phyloP scores from a whole-genome alignment of 2,113 vertebrate species.

The Halichoerus grypus region DNA sequence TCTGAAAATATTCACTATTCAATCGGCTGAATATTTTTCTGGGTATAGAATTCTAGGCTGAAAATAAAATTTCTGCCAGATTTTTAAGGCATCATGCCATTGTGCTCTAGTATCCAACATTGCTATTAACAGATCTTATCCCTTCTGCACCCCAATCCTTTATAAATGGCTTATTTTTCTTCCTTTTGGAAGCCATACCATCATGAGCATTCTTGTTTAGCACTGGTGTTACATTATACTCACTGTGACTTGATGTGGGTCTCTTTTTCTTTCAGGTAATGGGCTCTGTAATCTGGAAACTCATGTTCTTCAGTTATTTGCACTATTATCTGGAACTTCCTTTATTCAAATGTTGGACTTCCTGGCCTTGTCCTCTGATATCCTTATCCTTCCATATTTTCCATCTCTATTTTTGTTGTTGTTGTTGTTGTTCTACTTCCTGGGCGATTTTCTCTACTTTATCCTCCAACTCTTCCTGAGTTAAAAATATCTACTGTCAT shows the following conservation, averaged over 20 bases:
- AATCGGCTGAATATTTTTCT: not conserved
- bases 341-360: not conserved
- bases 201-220: not conserved
- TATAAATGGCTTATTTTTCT: not conserved
- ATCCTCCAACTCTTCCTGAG: not conserved
- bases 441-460: constrained; percentile 4
- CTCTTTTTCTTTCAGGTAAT: not conserved
- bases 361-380: not conserved
- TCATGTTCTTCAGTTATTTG: not conserved
- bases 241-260: not conserved
- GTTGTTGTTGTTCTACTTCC: not conserved
- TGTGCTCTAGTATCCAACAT: not conserved
- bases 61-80: not conserved
- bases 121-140: not conserved
- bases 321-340: not conserved
- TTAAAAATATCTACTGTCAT: not conserved
- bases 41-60: not conserved
- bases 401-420: not conserved
- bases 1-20: not conserved
- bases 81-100: not conserved
- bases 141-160: not conserved
- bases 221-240: not conserved
- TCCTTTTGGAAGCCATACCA: not conserved
- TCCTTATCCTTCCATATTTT: not conserved
- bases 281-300: not conserved